phyloP scores from a whole-genome alignment of 2,797 vertebrate genomes.

The Sebastes umbrosus region DNA sequence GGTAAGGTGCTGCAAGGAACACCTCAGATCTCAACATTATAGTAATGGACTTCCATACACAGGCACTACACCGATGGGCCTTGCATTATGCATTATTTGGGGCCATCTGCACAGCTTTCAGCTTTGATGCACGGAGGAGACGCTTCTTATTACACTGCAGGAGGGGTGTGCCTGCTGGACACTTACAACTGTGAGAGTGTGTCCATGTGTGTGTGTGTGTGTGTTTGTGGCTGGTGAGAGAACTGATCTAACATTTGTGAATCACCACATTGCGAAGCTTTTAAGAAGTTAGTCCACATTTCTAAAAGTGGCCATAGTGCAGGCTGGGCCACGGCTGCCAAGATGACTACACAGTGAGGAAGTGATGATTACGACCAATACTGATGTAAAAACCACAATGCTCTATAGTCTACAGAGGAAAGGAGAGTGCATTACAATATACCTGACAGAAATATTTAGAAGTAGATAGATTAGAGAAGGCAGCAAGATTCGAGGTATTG shows the following conservation, averaged over 20 bases:
- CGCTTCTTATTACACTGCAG: slow-evolving; percentile 31
- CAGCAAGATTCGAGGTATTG: neutral
- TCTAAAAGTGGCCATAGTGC: neutral
- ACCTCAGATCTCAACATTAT: slow-evolving; percentile 50
- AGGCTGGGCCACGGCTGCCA: neutral
- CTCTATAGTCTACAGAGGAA: neutral
- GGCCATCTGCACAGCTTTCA: slow-evolving; percentile 61
- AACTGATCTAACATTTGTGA: slow-evolving; percentile 39
- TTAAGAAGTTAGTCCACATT: slow-evolving; percentile 32
- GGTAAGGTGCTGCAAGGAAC: slow-evolving; percentile 8
- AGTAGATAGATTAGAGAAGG: neutral
- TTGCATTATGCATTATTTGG: slow-evolving; percentile 70
- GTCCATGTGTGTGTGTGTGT: neutral
- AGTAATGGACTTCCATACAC: slow-evolving; percentile 67
- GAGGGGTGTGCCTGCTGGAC: slow-evolving; percentile 38
- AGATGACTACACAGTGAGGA: neutral
- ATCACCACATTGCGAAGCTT: neutral
- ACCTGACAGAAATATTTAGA: neutral
- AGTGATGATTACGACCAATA: neutral
- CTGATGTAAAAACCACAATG: neutral
- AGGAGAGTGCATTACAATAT: neutral
- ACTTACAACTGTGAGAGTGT: neutral
- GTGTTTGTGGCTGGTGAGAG: neutral
- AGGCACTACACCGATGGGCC: slow-evolving; percentile 36
- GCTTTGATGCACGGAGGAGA: slow-evolving; percentile 56